Evolutionary conservation across 2,113 vertebrate species (phyloP).

Genomic region (Chaetodon auriga): DNA sequence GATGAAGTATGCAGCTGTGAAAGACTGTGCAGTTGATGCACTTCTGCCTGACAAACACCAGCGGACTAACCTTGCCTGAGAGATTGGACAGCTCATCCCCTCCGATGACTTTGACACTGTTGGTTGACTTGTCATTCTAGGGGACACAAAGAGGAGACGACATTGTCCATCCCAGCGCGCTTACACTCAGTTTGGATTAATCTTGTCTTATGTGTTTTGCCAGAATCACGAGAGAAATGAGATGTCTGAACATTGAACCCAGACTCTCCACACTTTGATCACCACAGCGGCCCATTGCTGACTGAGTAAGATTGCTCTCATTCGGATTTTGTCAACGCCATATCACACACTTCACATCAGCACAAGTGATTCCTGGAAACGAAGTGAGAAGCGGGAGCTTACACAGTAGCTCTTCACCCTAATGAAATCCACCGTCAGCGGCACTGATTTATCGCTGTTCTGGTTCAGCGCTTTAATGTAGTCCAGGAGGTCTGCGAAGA

Average conservation of each 20-base stretch:
- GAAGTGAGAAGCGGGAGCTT: constrained; percentile 67
- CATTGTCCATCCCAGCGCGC: background rate
- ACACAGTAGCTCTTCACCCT: constrained; percentile 89
- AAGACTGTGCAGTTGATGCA: background rate
- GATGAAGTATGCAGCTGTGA: background rate
- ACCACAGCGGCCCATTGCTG: constrained; percentile 11
- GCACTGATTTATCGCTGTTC: constrained; percentile 89
- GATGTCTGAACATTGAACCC: background rate
- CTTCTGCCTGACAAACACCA: background rate
- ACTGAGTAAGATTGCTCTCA: background rate
- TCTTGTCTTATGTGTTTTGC: background rate
- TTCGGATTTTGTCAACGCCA: constrained; percentile 26
- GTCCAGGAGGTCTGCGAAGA: constrained; percentile 92
- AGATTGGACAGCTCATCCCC: constrained; percentile 86
- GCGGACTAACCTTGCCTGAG: constrained; percentile 84
- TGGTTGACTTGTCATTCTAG: constrained; percentile 86
- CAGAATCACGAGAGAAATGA: background rate
- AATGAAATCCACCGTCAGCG: constrained; percentile 90
- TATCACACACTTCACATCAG: constrained; percentile 24
- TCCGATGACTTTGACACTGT: constrained; percentile 85
- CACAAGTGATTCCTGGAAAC: constrained; percentile 28
- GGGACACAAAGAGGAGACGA: constrained; percentile 26
- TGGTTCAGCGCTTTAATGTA: constrained; percentile 89
- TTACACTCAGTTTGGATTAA: background rate
- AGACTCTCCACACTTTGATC: background rate